These are phyloP conservation scores for Drosophila kikkawai DNA, from an alignment of 1,140 invertebrate genomes.

Conservation along the genomic window DNA sequence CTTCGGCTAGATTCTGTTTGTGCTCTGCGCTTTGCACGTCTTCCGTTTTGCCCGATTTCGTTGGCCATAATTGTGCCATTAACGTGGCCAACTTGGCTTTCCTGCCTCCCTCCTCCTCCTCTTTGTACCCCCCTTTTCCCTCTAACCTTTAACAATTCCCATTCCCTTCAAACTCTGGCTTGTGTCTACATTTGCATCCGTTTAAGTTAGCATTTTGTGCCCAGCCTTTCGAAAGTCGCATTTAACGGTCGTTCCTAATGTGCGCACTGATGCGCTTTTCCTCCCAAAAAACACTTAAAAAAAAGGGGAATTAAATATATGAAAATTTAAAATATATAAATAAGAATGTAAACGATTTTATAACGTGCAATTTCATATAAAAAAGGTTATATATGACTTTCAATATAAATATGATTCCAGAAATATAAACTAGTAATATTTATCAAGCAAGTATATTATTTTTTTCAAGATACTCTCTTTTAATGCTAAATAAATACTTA, in stretches of 20 bases:
- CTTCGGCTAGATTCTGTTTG: slow-evolving; percentile 81
- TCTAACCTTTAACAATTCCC: background rate
- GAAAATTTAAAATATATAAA: background rate
- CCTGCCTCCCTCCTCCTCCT: background rate
- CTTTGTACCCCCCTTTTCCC: background rate
- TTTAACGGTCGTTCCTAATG: slow-evolving; percentile 77
- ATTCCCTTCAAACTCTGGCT: slow-evolving; percentile 42
- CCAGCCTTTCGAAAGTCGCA: slow-evolving; percentile 73
- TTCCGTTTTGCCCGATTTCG: slow-evolving; percentile 76
- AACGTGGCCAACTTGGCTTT: slow-evolving; percentile 58
- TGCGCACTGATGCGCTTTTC: slow-evolving; percentile 73
- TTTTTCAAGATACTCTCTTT: too few relatives aligned
- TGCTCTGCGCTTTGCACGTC: slow-evolving; percentile 72
- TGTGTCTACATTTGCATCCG: slow-evolving; percentile 82
- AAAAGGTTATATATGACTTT: background rate
- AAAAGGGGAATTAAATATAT: background rate
- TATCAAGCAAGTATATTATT: too few relatives aligned
- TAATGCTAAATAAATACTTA: too few relatives aligned
- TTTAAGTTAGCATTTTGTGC: slow-evolving; percentile 51
- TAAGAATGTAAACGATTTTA: too few relatives aligned
- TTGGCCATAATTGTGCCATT: slow-evolving; percentile 80
- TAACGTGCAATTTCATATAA: too few relatives aligned
- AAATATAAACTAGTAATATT: too few relatives aligned
- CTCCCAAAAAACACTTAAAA: slow-evolving; percentile 20
- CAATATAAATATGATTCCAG: too few relatives aligned